Evolutionary conservation across 1,140 invertebrate genomes (phyloP).

Genomic region (Drosophila punjabiensis): DNA sequence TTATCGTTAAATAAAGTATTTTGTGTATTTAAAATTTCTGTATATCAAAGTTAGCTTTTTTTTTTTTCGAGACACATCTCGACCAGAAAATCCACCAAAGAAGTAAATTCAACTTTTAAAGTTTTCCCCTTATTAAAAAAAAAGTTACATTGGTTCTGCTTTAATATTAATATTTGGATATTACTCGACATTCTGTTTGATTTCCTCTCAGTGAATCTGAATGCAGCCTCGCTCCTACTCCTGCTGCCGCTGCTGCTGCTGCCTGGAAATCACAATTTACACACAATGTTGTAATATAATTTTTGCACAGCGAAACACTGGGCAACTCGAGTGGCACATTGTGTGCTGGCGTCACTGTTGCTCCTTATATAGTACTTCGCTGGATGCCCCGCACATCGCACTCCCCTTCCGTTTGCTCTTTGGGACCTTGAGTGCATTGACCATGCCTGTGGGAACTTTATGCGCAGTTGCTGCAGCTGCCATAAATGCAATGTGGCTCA

Average conservation of each 20-base stretch:
- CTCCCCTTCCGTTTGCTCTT: slow-evolving; percentile 13
- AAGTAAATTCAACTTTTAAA: neutral
- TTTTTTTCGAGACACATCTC: too few species aligned
- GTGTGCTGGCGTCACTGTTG: slow-evolving; percentile 65
- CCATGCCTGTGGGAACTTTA: slow-evolving; percentile 71
- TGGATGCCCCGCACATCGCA: neutral
- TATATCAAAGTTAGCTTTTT: neutral
- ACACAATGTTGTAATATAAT: slow-evolving; percentile 83
- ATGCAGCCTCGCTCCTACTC: slow-evolving; percentile 23
- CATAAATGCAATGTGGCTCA: slow-evolving; percentile 81
- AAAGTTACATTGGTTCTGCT: neutral
- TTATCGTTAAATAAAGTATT: neutral
- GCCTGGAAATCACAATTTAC: slow-evolving; percentile 80
- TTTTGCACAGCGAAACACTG: slow-evolving; percentile 75
- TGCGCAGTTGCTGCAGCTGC: slow-evolving; percentile 70
- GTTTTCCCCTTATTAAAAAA: neutral
- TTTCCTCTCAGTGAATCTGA: slow-evolving; percentile 26
- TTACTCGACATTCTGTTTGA: neutral
- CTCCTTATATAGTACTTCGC: slow-evolving; percentile 36
- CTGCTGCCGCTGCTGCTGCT: slow-evolving; percentile 12
- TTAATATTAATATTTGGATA: neutral
- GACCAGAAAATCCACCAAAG: too few species aligned
- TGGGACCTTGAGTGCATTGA: slow-evolving; percentile 70
- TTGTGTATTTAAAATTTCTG: neutral
- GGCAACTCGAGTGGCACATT: slow-evolving; percentile 77